Conservation (phyloP, 1,140 invertebrate genomes). For the Catajapyx aquilonaris region DNA sequence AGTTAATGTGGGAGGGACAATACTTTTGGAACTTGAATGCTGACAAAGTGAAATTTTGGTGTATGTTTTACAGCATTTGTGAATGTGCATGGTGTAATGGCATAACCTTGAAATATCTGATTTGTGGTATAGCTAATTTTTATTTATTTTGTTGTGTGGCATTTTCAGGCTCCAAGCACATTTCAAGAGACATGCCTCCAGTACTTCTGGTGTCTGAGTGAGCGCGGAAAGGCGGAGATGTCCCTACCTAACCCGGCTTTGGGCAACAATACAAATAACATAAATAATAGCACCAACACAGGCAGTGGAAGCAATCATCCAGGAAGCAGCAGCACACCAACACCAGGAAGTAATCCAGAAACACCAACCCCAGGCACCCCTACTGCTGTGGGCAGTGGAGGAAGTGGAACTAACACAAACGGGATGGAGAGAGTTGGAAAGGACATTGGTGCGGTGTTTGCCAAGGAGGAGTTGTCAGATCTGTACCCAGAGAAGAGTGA, state of each 20-base stretch:
- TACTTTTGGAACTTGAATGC: too few relatives aligned
- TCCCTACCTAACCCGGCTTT: background rate
- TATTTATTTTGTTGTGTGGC: too few relatives aligned
- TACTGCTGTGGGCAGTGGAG: too few relatives aligned
- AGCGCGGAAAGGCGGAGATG: background rate
- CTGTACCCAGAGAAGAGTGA: background rate
- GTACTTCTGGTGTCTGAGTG: background rate
- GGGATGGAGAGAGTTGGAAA: background rate
- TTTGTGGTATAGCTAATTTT: background rate
- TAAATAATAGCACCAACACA: too few relatives aligned
- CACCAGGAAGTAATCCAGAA: background rate
- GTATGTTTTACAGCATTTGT: too few relatives aligned
- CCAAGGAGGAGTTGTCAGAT: background rate
- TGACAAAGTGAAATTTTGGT: too few relatives aligned
- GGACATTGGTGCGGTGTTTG: background rate
- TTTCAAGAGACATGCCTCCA: background rate
- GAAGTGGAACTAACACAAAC: too few relatives aligned
- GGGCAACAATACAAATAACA: too few relatives aligned
- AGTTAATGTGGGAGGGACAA: too few relatives aligned
- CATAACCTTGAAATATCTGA: too few relatives aligned
- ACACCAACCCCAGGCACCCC: too few relatives aligned
- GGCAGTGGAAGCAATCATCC: background rate
- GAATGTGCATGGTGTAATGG: too few relatives aligned
- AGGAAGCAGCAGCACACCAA: background rate
- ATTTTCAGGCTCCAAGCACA: background rate